Percentiles rank a stretch among this genome's conserved stretches.
These are phyloP conservation scores for Phlogophora meticulosa DNA, from an alignment of 2,888 invertebrate species.

Conservation along the genomic window DNA sequence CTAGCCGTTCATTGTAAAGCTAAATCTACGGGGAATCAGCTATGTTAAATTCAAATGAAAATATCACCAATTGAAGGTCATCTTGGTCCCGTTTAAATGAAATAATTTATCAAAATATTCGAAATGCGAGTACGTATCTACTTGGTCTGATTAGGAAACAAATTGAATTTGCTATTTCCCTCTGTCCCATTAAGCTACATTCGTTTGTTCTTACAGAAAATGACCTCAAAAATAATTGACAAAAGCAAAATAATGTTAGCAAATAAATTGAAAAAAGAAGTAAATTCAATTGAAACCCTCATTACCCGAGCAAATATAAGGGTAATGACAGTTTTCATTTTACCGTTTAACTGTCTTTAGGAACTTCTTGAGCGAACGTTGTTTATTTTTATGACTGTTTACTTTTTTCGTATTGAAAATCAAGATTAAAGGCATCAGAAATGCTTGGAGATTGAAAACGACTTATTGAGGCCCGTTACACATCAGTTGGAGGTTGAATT, in stretches of 20 bases:
- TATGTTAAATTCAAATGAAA: not conserved
- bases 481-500: not conserved
- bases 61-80: constrained; percentile 1
- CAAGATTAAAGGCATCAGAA: not conserved
- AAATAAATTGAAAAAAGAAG: constrained; percentile 50
- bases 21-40: constrained; percentile 4
- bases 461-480: not conserved
- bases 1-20: not conserved
- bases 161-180: constrained; percentile 17
- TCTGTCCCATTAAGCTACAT: not conserved
- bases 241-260: constrained; percentile 26
- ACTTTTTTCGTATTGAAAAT: constrained; percentile 10
- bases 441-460: not conserved
- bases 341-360: constrained; percentile 46
- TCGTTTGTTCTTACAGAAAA: constrained; percentile 14
- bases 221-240: constrained; percentile 22
- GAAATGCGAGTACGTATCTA: constrained; percentile 13
- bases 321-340: constrained; percentile 52
- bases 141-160: constrained; percentile 9
- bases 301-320: constrained; percentile 50
- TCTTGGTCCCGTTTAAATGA: not conserved
- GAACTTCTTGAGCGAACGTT: constrained; percentile 33
- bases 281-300: constrained; percentile 54
- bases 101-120: constrained; percentile 3
- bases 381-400: constrained; percentile 44